phyloP scores from a whole-genome alignment of 2,888 invertebrate species.

The Stratiomys singularior region DNA sequence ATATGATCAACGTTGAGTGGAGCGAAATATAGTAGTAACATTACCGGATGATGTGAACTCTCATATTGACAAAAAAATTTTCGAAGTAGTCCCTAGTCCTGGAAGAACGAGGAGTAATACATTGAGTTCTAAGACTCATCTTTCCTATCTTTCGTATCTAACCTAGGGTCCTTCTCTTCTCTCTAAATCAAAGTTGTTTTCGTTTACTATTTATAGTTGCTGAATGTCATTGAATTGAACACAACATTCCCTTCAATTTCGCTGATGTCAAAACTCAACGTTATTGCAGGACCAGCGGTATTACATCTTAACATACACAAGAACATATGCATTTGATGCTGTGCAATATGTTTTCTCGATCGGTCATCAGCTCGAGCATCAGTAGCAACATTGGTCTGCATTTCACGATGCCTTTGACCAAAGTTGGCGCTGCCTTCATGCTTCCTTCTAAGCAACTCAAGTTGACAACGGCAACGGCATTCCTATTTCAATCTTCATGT shows the following conservation, averaged over 20 bases:
- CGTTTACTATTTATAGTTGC: too few species aligned
- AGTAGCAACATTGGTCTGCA: not conserved
- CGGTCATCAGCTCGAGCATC: constrained; percentile 4
- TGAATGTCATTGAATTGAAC: too few species aligned
- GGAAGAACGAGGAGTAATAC: too few species aligned
- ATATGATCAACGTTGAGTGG: constrained; percentile 20
- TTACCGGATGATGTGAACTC: not conserved
- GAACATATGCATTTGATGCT: constrained; percentile 5
- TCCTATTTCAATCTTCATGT: constrained; percentile 44
- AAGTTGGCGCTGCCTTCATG: constrained; percentile 26
- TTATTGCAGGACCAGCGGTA: not conserved
- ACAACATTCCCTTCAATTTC: too few species aligned
- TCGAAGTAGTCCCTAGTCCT: too few species aligned
- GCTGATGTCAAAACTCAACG: constrained; percentile 7
- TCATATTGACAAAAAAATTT: too few species aligned
- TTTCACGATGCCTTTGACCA: constrained; percentile 33
- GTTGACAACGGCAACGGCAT: constrained; percentile 18
- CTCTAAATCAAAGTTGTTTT: too few species aligned
- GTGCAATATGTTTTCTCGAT: constrained; percentile 43
- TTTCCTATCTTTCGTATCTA: too few species aligned
- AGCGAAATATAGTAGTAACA: not conserved
- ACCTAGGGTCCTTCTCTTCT: too few species aligned
- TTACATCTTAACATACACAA: not conserved
- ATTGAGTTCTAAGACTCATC: too few species aligned
- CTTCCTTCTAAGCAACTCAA: constrained; percentile 19